These are phyloP conservation scores for Polietes domitor DNA, from an alignment of 2,888 invertebrate genomes.

Conservation along the genomic window DNA sequence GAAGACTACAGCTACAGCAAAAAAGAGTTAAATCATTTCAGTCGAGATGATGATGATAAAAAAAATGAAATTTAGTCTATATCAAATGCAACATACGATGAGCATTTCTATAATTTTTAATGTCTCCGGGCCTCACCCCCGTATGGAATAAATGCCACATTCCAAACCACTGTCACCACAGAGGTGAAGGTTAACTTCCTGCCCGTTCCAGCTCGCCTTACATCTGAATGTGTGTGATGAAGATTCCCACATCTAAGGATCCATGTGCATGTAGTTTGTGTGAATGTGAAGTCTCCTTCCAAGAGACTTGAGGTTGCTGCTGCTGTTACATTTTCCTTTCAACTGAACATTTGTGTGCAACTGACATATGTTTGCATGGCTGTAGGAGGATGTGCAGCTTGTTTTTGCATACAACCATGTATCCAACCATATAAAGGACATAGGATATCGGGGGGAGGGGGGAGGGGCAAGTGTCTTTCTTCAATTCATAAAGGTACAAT, in stretches of 20 bases:
- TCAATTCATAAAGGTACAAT: conserved; percentile 65
- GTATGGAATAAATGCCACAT: neutral
- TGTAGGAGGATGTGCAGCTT: conserved; percentile 24
- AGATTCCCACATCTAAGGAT: too few species aligned
- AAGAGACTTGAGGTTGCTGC: conserved; percentile 33
- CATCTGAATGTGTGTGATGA: neutral
- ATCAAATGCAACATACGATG: conserved; percentile 18
- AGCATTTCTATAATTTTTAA: conserved; percentile 44
- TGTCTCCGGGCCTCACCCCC: neutral
- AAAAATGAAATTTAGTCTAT: neutral
- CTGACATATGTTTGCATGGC: conserved; percentile 53
- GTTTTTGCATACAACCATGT: conserved; percentile 9
- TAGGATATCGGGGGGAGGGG: neutral
- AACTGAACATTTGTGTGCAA: conserved; percentile 55
- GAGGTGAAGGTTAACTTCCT: conserved; percentile 54
- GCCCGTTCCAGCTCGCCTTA: neutral
- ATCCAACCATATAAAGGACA: neutral
- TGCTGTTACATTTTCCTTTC: conserved; percentile 46
- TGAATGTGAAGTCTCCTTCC: neutral
- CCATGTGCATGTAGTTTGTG: too few species aligned
- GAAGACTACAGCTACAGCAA: neutral
- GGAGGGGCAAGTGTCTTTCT: neutral
- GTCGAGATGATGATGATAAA: conserved; percentile 13
- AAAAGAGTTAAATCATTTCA: conserved; percentile 45
- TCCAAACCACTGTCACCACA: conserved; percentile 20